Conservation (phyloP, 92 coral and sea anemone species). For the Actinernus sp. region DNA sequence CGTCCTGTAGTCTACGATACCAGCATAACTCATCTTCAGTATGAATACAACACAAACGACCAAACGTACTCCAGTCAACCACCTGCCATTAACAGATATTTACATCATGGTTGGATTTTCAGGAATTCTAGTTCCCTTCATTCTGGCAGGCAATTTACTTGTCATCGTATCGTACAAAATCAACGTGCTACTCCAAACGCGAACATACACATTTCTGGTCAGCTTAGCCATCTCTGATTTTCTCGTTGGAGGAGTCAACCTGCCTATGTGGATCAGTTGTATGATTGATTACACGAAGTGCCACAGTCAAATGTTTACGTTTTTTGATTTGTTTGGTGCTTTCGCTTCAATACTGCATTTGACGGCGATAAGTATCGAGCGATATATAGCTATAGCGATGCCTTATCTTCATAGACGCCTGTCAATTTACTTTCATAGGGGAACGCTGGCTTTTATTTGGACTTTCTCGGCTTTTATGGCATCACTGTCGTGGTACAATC, state of each 20-base stretch:
- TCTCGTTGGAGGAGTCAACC: constrained; percentile 62
- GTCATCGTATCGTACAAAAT: constrained; percentile 57
- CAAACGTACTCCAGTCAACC: too few relatives aligned
- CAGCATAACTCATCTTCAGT: too few relatives aligned
- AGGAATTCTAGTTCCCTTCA: constrained; percentile 51
- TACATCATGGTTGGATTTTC: too few relatives aligned
- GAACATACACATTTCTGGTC: constrained; percentile 68
- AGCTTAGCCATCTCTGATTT: constrained; percentile 77
- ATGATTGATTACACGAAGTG: constrained; percentile 19
- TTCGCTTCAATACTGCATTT: constrained; percentile 57
- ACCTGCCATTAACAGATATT: too few relatives aligned
- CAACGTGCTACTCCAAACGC: constrained; percentile 63
- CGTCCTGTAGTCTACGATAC: too few relatives aligned
- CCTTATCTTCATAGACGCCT: constrained; percentile 50
- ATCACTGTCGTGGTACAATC: constrained; percentile 43
- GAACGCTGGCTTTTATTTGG: constrained; percentile 43
- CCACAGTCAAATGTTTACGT: constrained; percentile 24
- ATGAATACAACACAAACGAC: too few relatives aligned
- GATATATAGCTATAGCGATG: constrained; percentile 54
- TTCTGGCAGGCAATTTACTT: constrained; percentile 59
- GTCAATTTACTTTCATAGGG: constrained; percentile 30
- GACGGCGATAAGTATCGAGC: constrained; percentile 56
- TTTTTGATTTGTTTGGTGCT: constrained; percentile 44
- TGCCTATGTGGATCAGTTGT: constrained; percentile 67
- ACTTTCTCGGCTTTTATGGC: constrained; percentile 45